Base-by-base conservation (phyloP, 2,797 vertebrate species). In the Hirundo rustica region DNA sequence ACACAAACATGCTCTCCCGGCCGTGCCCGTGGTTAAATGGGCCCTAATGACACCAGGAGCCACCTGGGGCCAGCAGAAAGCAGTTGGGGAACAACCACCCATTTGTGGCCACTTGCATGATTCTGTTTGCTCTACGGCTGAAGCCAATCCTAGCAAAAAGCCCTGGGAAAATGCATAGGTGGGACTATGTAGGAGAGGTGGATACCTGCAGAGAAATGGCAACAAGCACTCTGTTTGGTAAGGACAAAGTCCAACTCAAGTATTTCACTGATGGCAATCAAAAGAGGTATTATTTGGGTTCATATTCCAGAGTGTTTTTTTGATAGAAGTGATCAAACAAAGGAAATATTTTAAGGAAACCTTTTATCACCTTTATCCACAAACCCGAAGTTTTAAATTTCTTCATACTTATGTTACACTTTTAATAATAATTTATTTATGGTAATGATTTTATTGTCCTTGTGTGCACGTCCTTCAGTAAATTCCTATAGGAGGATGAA, bases 81-180 rank as follows among this genome's bases (percentile, higher is more conserved):
- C 91, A 85, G 57, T 85, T 91, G 38, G 73, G 47, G 86, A 97
- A 57, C 88, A 94, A 62, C 71, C 85, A n/a, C 77, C 81, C 45
- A 15, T 94, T 88, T 79, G 82, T 95, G 96, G 96, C 95, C 97
- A 93, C 96, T 92, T 55, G 82, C 91, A 55, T 96, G 50, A 73
- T 78, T 94, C 91, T 98, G 96, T 98, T 98, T 97, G 91, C 80
- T 93, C 82, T 92, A 9, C 4, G 16, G 92, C 95, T 90, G 77
- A 38, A 88, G 75, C n/a, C 70, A 85, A 94, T 75, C 93, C 85
- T 85, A 89, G 93, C 47, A 84, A 96, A 96, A 96, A 90, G 19
- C 57, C 86, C 74, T 76, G 87, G 94, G 91, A 97, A 96, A 96
- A 95, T 55, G 64, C 27, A 48, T 16, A 29, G 62, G 68, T 26